Evolutionary conservation across 1,140 invertebrate species (phyloP), one percentile per base, ranked within the genome.

Genomic region (Pseudachorutes palmiensis): DNA sequence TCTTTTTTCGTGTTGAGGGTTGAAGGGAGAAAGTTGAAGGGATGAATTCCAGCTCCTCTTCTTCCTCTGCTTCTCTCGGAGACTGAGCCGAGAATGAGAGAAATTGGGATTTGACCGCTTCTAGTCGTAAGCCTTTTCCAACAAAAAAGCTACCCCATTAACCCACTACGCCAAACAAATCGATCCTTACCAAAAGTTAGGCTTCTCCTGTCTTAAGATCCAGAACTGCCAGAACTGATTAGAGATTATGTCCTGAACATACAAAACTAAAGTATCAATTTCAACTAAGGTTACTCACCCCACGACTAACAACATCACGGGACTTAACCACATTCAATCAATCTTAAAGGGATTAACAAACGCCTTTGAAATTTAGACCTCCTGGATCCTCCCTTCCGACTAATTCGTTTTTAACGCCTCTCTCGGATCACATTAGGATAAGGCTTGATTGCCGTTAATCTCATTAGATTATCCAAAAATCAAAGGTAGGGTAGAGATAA

Each of bases 81-180:
- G 31, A 29, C 30, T 62, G 2, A 31, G 16, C 58, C 9, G 3
- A 31, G 28, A 29, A 61, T 31, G 28, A 29, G 58, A 26, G 29
- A 61, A 61, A 29, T 31, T 2, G 16, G 28, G 31, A 61, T 33
- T 61, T 61, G 58, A 61, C 58, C 31, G 58, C 58, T 61, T 22
- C 26, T 22, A 12, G n/a, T n/a, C 55, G 19, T 57, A n/a, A 9
- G 26, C 58, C 24, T 61, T 61, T 33, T 9, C 58, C 58, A 61
- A 22, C 28, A 2, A 14, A 61, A 31, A 61, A 12, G 5, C 16
- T 12, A 33, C 28, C 58, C 58, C 58, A 61, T 61, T 61, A 61
- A 61, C 58, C 58, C 29, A 61, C 55, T 57, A n/a, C n/a, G n/a
- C 55, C 9, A 28, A 57, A 22, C 58, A 29, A 61, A 33, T 61